Evolutionary conservation across 64 coral and sea anemone species (phyloP), one percentile per base, ranked within the genome.

Genomic region (Catalaphyllia jardinei): DNA sequence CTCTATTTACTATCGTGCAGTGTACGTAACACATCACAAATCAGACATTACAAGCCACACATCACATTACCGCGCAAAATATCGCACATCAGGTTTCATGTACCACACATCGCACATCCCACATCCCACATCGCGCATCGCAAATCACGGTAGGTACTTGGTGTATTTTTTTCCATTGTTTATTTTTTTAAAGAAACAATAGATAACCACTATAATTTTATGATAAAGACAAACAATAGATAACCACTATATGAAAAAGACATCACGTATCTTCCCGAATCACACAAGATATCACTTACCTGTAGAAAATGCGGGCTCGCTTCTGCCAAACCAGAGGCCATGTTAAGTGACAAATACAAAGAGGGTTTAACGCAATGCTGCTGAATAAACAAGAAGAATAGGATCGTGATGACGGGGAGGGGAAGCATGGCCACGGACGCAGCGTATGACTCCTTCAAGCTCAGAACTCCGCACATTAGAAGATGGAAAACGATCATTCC

Each of bases 401-500:
- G 63, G 50, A 94, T 49, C n/a, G 88, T 90, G n/a, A 94, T 33
- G 2, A 86, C 20, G 1, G 88, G 88, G 4, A 89, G 83, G n/a
- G 93, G 93, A 35, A 94, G 29, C 63, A 89, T 84, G 10, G 86
- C 61, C 18, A 31, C 74, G 16, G 93, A 87, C 0, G 89, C 75
- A 7, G 29, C 22, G 60, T 38, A 63, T 4, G 76, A 79, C 28
- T 86, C 24, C 74, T 94, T 94, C 52, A 94, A 82, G 78, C 93
- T 89, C 72, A 94, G 79, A 10, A 90, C 74, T 57, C 93, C 93
- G 12, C 62, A 87, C 93, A 94, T 94, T 13, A 94, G 52, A 6
- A 94, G 50, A 27, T 94, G 93, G 71, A 94, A 94, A 4, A 94
- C 88, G 11, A 94, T 46, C 64, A 94, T 88, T 65, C 80, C 83